A percentile compares a stretch with the other conserved stretches of the same genome.
Evolutionary conservation across 2,888 invertebrate genomes (phyloP).

Genomic region (Nemotelus nigrinus): DNA sequence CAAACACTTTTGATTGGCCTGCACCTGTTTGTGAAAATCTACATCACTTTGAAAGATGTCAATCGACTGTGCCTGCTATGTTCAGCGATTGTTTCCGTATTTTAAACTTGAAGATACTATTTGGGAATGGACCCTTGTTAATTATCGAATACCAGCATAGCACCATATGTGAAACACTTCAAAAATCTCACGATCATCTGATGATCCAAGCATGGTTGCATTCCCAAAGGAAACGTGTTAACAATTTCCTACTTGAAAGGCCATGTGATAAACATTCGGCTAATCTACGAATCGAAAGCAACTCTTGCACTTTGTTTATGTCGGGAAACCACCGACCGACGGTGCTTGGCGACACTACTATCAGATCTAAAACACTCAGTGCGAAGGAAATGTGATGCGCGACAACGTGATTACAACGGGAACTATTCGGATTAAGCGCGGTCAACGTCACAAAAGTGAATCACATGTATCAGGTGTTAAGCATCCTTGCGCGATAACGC

Average conservation of each 20-base stretch:
- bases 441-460: background rate
- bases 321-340: conserved; percentile 14
- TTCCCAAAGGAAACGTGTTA: conserved; percentile 31
- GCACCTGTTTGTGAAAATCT: too few species aligned
- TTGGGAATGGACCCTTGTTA: too few species aligned
- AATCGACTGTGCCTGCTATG: too few species aligned
- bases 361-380: conserved; percentile 14
- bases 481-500: conserved; percentile 33
- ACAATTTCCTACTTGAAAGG: conserved; percentile 34
- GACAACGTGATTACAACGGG: background rate
- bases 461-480: conserved; percentile 23
- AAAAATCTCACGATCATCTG: conserved; percentile 31
- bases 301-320: conserved; percentile 18
- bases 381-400: background rate
- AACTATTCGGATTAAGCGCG: background rate
- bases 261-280: conserved; percentile 32
- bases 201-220: background rate
- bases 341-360: conserved; percentile 30
- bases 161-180: background rate
- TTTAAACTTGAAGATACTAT: too few species aligned
- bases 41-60: too few species aligned
- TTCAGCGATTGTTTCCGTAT: too few species aligned
- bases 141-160: too few species aligned
- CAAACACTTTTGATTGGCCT: too few species aligned
- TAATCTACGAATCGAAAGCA: conserved; percentile 29